A percentile compares a stretch with the other conserved stretches of the same genome.
These are phyloP conservation scores for Allolobophora icterica DNA, from an alignment of 2,888 invertebrate species.

Conservation along the genomic window DNA sequence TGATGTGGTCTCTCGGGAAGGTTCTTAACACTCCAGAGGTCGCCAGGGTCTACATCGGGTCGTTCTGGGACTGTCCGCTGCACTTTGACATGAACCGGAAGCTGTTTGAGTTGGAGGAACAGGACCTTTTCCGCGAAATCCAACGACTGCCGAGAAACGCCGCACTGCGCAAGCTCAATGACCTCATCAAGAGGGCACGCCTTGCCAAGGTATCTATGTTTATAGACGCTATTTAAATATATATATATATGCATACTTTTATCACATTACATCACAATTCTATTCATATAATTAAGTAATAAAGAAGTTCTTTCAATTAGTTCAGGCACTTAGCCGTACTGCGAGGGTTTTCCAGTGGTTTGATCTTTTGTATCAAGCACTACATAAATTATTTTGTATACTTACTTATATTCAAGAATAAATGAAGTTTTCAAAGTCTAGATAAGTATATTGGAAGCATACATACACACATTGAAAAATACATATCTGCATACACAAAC, in stretches of 20 bases:
- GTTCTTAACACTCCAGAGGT: slow-evolving; percentile 97
- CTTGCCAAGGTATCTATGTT: slow-evolving; percentile 80
- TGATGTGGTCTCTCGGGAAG: slow-evolving; percentile 99
- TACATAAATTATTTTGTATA: background rate
- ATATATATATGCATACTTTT: slow-evolving; percentile 55
- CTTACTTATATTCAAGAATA: background rate
- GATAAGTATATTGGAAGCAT: background rate
- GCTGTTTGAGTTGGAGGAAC: slow-evolving; percentile 66
- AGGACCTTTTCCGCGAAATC: slow-evolving; percentile 75
- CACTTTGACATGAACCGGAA: slow-evolving; percentile 89
- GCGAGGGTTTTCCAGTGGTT: background rate
- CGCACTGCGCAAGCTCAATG: slow-evolving; percentile 93
- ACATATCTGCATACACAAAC: too few relatives aligned
- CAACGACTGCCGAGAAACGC: slow-evolving; percentile 95
- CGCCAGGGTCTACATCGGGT: slow-evolving; percentile 97
- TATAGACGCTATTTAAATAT: background rate
- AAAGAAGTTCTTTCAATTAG: background rate
- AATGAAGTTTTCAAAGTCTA: background rate
- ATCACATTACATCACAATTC: background rate
- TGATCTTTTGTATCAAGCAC: background rate
- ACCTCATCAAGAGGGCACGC: slow-evolving; percentile 94
- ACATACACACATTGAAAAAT: background rate
- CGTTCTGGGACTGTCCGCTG: slow-evolving; percentile 97
- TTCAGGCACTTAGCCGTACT: background rate
- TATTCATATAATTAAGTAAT: background rate